Conservation (phyloP, 2,113 vertebrate genomes). For the Parotia lawesii region DNA sequence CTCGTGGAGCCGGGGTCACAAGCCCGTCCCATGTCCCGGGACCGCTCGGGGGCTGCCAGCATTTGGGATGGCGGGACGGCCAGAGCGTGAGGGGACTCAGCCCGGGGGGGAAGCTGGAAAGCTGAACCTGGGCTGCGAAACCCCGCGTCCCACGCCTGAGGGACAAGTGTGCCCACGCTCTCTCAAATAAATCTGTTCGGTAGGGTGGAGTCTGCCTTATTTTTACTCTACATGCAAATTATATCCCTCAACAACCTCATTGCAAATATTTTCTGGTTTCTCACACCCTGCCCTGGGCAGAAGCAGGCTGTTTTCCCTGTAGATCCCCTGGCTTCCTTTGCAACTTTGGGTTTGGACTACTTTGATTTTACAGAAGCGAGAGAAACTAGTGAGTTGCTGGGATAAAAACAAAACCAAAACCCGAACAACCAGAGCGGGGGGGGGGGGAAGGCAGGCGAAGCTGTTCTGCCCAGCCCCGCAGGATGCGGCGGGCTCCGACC, state of each 20-base stretch:
- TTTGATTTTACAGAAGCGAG: neutral
- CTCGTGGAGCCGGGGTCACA: rapidly evolving
- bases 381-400: neutral
- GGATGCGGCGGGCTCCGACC: neutral
- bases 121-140: rapidly evolving
- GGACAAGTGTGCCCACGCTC: neutral
- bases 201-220: constrained; percentile 39
- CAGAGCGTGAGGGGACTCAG: rapidly evolving
- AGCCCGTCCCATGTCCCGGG: rapidly evolving
- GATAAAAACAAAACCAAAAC: neutral
- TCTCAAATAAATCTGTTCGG: neutral
- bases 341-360: neutral
- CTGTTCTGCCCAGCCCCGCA: neutral
- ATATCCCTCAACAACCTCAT: constrained; percentile 7
- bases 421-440: neutral
- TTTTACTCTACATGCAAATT: constrained; percentile 43
- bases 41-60: rapidly evolving
- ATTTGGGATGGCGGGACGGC: rapidly evolving
- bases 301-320: neutral
- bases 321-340: neutral
- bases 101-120: neutral
- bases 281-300: constrained; percentile 1
- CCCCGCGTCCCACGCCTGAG: neutral
- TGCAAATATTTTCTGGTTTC: constrained; percentile 22
- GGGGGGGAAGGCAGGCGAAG: neutral